Evolutionary conservation across 2,797 vertebrate species (phyloP).

Genomic region (Rhinichthys osculus): DNA sequence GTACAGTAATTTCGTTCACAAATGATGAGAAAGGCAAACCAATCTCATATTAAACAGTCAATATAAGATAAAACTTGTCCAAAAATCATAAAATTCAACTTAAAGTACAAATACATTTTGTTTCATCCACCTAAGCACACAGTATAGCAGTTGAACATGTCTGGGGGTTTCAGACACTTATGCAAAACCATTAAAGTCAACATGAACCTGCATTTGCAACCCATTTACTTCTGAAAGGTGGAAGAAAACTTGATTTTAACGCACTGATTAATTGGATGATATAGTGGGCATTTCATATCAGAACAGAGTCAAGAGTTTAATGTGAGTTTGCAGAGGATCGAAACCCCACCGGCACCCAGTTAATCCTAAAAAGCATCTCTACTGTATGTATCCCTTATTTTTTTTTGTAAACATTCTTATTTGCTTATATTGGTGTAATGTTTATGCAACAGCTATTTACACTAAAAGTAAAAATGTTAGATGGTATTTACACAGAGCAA

Average conservation of each 20-base stretch:
- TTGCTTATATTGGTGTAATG: background rate
- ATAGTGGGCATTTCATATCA: background rate
- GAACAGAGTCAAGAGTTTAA: background rate
- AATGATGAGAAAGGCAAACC: background rate
- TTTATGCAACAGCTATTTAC: background rate
- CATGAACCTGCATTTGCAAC: background rate
- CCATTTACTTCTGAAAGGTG: background rate
- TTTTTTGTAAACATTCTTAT: background rate
- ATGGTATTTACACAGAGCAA: slow-evolving; percentile 1
- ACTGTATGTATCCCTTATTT: background rate
- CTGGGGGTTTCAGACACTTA: background rate
- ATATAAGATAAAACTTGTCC: background rate
- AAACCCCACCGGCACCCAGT: background rate
- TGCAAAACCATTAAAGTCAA: background rate
- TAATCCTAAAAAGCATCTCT: background rate
- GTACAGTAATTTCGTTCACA: background rate
- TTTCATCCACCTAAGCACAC: background rate
- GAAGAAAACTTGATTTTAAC: background rate
- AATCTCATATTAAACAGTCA: slow-evolving; percentile 6
- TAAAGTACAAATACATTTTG: slow-evolving; percentile 1
- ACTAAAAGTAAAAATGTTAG: background rate
- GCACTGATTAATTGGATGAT: background rate
- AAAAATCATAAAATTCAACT: background rate
- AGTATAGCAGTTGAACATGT: background rate
- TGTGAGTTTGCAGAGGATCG: background rate